Percentiles rank a stretch among this genome's conserved stretches.
phyloP scores from a whole-genome alignment of 2,888 invertebrate genomes.

The Julus scanicus region DNA sequence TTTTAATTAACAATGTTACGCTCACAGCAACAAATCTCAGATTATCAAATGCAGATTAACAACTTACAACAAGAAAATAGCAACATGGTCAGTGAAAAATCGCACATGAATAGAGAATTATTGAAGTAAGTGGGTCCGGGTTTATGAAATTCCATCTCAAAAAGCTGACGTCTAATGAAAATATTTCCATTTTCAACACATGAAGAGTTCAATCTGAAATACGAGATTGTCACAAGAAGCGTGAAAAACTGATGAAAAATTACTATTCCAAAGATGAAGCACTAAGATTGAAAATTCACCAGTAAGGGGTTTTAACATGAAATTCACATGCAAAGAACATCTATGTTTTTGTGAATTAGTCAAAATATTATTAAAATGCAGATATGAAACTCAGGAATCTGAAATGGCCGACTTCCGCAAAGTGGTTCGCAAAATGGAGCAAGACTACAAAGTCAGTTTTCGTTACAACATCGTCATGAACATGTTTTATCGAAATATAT shows the following conservation, averaged over 20 bases:
- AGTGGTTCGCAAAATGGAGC: slow-evolving; percentile 32
- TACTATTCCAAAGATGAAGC: slow-evolving; percentile 41
- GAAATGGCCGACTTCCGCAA: slow-evolving; percentile 9
- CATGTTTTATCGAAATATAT: too few relatives aligned
- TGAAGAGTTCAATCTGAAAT: slow-evolving; percentile 25
- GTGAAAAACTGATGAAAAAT: slow-evolving; percentile 23
- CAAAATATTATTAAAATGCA: background rate
- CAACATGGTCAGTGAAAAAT: background rate
- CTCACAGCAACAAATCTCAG: slow-evolving; percentile 29
- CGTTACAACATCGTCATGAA: too few relatives aligned
- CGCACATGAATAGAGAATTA: background rate
- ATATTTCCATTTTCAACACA: background rate
- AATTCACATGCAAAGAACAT: background rate
- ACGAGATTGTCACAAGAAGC: background rate
- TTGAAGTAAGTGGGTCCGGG: slow-evolving; percentile 5
- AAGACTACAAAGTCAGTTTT: slow-evolving; percentile 45
- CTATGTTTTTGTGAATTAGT: background rate
- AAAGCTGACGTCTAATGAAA: background rate
- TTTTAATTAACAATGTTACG: background rate
- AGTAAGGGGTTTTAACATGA: background rate
- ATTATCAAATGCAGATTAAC: background rate
- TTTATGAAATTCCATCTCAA: background rate
- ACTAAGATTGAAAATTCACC: background rate
- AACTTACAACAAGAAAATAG: slow-evolving; percentile 36
- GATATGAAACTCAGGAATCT: background rate